Evolutionary conservation across 2,797 vertebrate species (phyloP), one percentile per base, ranked within the genome.

Genomic region (Bradypodion ventrale): DNA sequence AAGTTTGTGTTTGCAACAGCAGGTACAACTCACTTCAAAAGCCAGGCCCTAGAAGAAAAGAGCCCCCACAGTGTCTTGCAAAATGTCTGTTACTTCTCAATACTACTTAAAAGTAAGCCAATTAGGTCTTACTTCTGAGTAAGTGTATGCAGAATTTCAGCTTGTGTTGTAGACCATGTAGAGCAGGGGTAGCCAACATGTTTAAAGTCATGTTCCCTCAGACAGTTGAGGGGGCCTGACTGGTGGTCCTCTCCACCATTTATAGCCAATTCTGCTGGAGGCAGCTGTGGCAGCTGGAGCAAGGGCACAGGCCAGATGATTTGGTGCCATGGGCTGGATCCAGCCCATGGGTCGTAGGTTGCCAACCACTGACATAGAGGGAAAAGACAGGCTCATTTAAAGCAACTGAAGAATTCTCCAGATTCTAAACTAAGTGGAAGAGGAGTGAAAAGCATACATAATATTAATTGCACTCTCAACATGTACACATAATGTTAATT

Each of bases 381-480:
- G 40, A 40, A n/a, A 42, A 29, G 16, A 29, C 10, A 76, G 19
- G 62, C 42, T 72, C 42, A 63, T 72, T 84, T 73, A 73, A 72
- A 65, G 25, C 65, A 83, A 68, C 35, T 10, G 42, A 79, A 40
- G 27, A 78, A 37, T 80, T 75, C 73, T 79, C 65, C 44, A 63
- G 74, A 59, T 69, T 74, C 52, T 60, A 75, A 68, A 68, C 25
- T n/a, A 10, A 19, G 29, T 37, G 73, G 46, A 16, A 32, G 44
- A 65, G 8, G 62, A 80, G 4, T 29, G 46, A 60, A 32, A 75
- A 60, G 46, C 40, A 75, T 49, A 59, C 49, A 68, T 80, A 13
- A 75, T 85, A 72, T 35, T 85, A 85, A 85, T 81, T 85, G 73
- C 52, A 40, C 25, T 69, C 10, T 63, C 52, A 85, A 85, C 85